Evolutionary conservation across 2,113 vertebrate genomes (phyloP).

Genomic region (Mustelus asterias): DNA sequence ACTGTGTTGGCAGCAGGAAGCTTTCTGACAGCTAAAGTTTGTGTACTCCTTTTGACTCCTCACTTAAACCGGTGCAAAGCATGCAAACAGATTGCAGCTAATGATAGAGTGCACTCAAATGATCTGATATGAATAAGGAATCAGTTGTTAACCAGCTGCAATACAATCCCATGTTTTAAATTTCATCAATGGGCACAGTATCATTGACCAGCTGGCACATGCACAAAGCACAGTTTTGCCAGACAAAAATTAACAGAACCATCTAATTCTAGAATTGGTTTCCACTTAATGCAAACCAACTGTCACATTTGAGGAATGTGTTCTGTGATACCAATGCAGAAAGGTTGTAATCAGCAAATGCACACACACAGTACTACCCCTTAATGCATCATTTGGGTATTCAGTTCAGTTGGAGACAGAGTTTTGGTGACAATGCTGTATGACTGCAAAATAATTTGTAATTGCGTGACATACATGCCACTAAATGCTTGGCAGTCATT

Average conservation of each 20-base stretch:
- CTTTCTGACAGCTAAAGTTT: slow-evolving; percentile 23
- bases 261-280: background rate
- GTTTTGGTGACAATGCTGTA: background rate
- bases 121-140: background rate
- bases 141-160: background rate
- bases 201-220: background rate
- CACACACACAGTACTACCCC: background rate
- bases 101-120: background rate
- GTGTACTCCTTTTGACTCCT: background rate
- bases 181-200: background rate
- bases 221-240: background rate
- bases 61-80: background rate
- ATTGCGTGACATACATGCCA: background rate
- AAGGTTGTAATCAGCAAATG: background rate
- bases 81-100: slow-evolving; percentile 9
- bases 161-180: background rate
- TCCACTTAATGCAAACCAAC: background rate
- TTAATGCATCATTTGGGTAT: background rate
- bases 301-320: background rate
- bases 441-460: background rate
- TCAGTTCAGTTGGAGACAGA: background rate
- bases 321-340: background rate
- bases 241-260: background rate
- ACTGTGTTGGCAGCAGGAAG: slow-evolving; percentile 22
- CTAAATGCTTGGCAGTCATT: background rate